A percentile compares a stretch with the other conserved stretches of the same genome.
phyloP scores from a whole-genome alignment of 2,113 vertebrate species.

The Toxotes chatareus region DNA sequence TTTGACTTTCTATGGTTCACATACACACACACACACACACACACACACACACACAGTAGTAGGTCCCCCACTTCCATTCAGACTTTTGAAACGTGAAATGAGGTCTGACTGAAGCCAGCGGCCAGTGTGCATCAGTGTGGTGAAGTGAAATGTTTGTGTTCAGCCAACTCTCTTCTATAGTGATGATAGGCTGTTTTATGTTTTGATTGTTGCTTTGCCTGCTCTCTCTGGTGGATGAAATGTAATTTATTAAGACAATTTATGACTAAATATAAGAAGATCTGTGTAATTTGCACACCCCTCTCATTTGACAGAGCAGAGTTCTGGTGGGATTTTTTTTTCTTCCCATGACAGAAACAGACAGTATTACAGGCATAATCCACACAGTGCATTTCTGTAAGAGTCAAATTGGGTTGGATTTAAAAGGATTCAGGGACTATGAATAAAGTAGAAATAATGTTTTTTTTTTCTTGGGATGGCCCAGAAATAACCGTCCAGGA shows the following conservation, averaged over 20 bases:
- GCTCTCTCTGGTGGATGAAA: background rate
- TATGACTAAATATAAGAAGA: background rate
- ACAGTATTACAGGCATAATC: slow-evolving; percentile 41
- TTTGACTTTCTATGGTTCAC: slow-evolving; percentile 20
- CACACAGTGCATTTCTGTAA: slow-evolving; percentile 35
- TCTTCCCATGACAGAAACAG: background rate
- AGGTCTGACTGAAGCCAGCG: slow-evolving; percentile 62
- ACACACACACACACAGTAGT: background rate
- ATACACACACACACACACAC: background rate
- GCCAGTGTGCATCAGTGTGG: slow-evolving; percentile 27
- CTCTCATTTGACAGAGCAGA: background rate
- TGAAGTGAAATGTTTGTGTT: slow-evolving; percentile 51
- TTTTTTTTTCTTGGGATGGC: background rate
- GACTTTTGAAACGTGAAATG: slow-evolving; percentile 64
- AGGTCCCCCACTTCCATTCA: slow-evolving; percentile 30
- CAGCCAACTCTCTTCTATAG: background rate
- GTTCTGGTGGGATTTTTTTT: background rate
- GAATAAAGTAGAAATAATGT: slow-evolving; percentile 24
- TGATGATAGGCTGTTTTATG: slow-evolving; percentile 9
- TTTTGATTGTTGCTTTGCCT: background rate
- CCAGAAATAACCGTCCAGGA: slow-evolving; percentile 31
- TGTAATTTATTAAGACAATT: slow-evolving; percentile 11
- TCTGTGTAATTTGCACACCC: background rate
- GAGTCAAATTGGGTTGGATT: slow-evolving; percentile 55
- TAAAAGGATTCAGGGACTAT: slow-evolving; percentile 48